These are phyloP conservation scores for Lutjanus argentimaculatus DNA, from an alignment of 2,797 vertebrate species.

Conservation along the genomic window DNA sequence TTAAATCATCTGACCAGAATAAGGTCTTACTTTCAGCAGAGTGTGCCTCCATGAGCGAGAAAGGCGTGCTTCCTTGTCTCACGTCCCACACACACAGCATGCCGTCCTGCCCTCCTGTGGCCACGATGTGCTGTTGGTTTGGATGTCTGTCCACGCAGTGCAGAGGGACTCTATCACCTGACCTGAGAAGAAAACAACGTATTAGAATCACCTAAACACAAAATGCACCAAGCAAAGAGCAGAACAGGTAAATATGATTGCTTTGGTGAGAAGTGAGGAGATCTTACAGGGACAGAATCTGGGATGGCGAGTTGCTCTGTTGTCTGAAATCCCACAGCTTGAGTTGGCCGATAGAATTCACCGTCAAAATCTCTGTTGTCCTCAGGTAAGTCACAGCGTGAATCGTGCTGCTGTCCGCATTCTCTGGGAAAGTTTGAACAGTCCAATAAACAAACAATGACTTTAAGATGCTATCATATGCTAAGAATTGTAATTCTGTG, in stretches of 20 bases:
- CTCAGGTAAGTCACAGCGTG: slow-evolving; percentile 95
- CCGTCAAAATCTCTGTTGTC: slow-evolving; percentile 95
- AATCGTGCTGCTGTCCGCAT: slow-evolving; percentile 97
- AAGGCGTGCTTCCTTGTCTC: slow-evolving; percentile 92
- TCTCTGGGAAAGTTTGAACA: slow-evolving; percentile 84
- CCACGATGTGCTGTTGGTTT: slow-evolving; percentile 97
- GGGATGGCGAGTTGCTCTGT: slow-evolving; percentile 92
- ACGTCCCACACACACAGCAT: slow-evolving; percentile 98
- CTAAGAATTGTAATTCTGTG: neutral
- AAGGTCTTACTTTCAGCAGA: slow-evolving; percentile 93
- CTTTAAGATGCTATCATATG: neutral
- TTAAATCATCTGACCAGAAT: neutral
- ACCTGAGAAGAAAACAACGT: slow-evolving; percentile 69
- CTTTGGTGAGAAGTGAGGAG: neutral
- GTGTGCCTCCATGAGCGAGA: slow-evolving; percentile 95
- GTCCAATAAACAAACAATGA: no score
- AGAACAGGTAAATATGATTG: neutral
- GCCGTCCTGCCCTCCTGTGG: slow-evolving; percentile 96
- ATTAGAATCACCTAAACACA: neutral
- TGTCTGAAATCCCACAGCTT: slow-evolving; percentile 98
- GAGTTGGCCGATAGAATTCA: slow-evolving; percentile 98
- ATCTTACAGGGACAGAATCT: slow-evolving; percentile 88
- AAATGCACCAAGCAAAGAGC: neutral
- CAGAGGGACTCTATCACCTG: slow-evolving; percentile 93
- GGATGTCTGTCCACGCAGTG: slow-evolving; percentile 97